These are phyloP conservation scores for Karalla daura DNA, from an alignment of 2,797 vertebrate species.

Conservation along the genomic window DNA sequence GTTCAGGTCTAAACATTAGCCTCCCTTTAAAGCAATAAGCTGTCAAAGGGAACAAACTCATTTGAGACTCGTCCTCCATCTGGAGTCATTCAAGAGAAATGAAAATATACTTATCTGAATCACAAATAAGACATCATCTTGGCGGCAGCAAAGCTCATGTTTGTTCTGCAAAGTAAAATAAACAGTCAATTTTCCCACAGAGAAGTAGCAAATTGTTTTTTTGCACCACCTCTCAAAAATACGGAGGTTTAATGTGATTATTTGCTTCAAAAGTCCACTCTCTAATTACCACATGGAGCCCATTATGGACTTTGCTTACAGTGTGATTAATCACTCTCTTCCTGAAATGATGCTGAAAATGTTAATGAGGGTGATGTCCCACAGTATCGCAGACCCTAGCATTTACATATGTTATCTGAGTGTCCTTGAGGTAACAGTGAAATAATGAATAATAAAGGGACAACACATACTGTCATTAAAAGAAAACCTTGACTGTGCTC, in stretches of 20 bases:
- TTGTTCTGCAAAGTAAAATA: conserved; percentile 50
- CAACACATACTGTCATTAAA: conserved; percentile 9
- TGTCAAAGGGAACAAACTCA: conserved; percentile 22
- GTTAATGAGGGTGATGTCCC: conserved; percentile 61
- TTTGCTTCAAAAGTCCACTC: conserved; percentile 65
- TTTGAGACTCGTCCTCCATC: conserved; percentile 15
- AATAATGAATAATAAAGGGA: conserved; percentile 30
- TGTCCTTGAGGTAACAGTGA: conserved; percentile 36
- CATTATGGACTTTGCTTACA: conserved; percentile 58
- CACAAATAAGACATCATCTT: conserved; percentile 16
- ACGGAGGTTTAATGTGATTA: conserved; percentile 51
- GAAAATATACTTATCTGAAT: conserved; percentile 38
- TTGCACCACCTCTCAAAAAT: conserved; percentile 38
- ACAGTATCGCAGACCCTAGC: conserved; percentile 29
- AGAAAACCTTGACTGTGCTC: conserved; percentile 3
- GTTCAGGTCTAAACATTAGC: neutral
- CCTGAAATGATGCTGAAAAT: conserved; percentile 54
- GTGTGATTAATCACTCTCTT: conserved; percentile 57
- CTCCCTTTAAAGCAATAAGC: conserved; percentile 16
- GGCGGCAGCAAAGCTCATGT: conserved; percentile 25
- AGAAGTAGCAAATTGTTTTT: conserved; percentile 49
- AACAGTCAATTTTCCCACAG: conserved; percentile 53
- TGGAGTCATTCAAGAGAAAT: conserved; percentile 24
- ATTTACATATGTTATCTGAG: conserved; percentile 44
- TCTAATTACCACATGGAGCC: conserved; percentile 65